Percentiles rank a stretch among this genome's conserved stretches.
Conservation (phyloP, 1,140 invertebrate species). For the Gonioctena quinquepunctata region DNA sequence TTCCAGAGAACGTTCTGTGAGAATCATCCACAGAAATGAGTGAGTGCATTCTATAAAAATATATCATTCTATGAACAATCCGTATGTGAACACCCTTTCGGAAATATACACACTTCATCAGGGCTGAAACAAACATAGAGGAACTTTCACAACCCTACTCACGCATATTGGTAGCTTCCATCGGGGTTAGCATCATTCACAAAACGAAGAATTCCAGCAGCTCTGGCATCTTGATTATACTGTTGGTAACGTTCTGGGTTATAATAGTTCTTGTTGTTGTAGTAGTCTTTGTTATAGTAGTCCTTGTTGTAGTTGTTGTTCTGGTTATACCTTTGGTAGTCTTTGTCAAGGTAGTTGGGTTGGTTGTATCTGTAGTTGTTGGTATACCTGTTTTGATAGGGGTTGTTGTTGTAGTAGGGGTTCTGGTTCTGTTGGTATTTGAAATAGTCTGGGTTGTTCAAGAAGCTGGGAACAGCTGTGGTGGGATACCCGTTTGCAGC, state of each 20-base stretch:
- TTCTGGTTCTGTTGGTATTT: background rate
- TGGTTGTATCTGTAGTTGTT: background rate
- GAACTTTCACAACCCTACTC: background rate
- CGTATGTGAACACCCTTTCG: no score
- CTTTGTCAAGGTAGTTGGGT: background rate
- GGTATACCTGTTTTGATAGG: background rate
- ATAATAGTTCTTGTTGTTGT: background rate
- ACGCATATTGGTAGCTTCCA: conserved; percentile 16
- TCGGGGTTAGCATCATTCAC: conserved; percentile 17
- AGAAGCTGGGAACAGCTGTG: background rate
- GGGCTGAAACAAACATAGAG: no score
- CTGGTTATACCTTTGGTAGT: background rate
- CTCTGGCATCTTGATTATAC: background rate
- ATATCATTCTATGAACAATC: no score
- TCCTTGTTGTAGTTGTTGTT: background rate
- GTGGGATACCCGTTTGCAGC: background rate
- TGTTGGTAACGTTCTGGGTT: background rate
- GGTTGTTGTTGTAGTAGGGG: background rate
- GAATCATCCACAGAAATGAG: no score
- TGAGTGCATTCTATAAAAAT: no score
- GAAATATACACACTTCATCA: no score
- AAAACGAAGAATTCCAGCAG: conserved; percentile 10
- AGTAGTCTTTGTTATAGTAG: background rate
- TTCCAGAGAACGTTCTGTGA: background rate
- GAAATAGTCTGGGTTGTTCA: background rate